These are phyloP conservation scores for Coptotermes formosanus DNA, from an alignment of 1,140 invertebrate species.

Conservation along the genomic window DNA sequence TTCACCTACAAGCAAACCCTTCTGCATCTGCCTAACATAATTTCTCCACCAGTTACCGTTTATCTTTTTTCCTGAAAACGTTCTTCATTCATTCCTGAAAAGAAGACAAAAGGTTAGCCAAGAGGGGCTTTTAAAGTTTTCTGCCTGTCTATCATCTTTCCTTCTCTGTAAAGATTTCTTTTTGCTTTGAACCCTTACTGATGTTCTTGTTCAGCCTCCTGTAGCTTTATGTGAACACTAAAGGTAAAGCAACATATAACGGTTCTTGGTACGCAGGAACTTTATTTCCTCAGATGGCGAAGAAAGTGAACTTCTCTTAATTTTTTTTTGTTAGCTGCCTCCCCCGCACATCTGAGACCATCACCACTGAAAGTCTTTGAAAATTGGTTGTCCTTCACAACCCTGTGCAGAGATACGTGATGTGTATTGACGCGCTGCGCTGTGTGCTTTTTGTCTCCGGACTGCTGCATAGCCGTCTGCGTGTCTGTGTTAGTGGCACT, in stretches of 20 bases:
- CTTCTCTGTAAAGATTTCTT: neutral
- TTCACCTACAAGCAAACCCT: neutral
- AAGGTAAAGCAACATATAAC: neutral
- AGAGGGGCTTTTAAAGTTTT: neutral
- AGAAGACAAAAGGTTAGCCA: neutral
- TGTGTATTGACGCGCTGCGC: neutral
- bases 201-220: neutral
- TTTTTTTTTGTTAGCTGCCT: neutral
- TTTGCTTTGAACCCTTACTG: neutral
- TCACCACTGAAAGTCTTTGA: neutral
- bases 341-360: neutral
- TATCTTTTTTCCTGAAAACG: neutral
- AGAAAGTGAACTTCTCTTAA: neutral
- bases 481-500: neutral
- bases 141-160: neutral
- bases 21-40: neutral
- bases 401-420: neutral
- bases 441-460: neutral
- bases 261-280: neutral
- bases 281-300: neutral
- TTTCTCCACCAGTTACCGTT: neutral
- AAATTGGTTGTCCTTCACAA: neutral
- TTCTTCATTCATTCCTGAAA: neutral
- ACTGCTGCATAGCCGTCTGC: neutral
- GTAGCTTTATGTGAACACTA: conserved; percentile 7